These are phyloP conservation scores for Norana najaformis DNA, from an alignment of 2,888 invertebrate species.

Conservation along the genomic window DNA sequence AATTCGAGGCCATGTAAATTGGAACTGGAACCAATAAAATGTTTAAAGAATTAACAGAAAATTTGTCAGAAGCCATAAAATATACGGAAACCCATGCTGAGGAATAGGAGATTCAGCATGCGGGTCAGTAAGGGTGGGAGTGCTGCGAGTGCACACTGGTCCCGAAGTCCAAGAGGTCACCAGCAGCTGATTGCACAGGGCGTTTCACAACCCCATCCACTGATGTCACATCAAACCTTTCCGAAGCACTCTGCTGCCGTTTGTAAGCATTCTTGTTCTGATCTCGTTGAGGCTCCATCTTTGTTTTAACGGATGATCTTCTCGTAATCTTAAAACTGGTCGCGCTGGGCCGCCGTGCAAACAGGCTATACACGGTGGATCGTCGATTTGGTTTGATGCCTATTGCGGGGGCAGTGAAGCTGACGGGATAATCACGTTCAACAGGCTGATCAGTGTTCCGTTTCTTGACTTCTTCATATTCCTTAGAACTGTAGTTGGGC, in stretches of 20 bases:
- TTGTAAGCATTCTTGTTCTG: neutral
- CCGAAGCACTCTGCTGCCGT: neutral
- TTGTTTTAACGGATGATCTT: neutral
- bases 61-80: too few species aligned
- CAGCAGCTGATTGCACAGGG: neutral
- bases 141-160: neutral
- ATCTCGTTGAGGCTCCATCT: neutral
- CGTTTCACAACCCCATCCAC: neutral
- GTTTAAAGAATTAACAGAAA: too few species aligned
- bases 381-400: neutral
- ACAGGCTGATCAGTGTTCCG: neutral
- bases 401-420: slow-evolving; percentile 30
- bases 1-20: too few species aligned
- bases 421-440: slow-evolving; percentile 25
- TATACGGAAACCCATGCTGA: too few species aligned
- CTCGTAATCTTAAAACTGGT: neutral
- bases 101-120: too few species aligned
- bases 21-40: too few species aligned
- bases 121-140: too few species aligned
- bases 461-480: slow-evolving; percentile 23
- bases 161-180: neutral
- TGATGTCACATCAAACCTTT: neutral
- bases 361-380: neutral
- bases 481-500: slow-evolving; percentile 56
- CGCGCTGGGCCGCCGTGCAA: neutral